A percentile compares a stretch with the other conserved stretches of the same genome.
Evolutionary conservation across 2,797 vertebrate genomes (phyloP).

Genomic region (Garrulus glandarius): DNA sequence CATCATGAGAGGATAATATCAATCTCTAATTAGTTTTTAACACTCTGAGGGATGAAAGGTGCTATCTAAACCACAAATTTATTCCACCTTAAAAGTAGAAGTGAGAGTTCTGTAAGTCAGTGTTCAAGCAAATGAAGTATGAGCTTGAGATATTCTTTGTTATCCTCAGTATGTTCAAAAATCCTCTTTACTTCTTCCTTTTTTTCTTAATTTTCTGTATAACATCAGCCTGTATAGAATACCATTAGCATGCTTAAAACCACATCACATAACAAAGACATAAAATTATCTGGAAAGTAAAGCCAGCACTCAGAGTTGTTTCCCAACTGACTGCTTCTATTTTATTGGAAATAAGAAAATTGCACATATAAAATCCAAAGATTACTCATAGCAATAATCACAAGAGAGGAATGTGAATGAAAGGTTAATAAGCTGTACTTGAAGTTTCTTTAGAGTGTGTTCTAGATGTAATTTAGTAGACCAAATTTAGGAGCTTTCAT

Average conservation of each 20-base stretch:
- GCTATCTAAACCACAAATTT: background rate
- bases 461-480: background rate
- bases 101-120: background rate
- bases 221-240: background rate
- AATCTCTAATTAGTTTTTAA: slow-evolving; percentile 11
- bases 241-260: background rate
- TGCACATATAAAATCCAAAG: background rate
- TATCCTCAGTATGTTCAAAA: background rate
- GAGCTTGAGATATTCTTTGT: background rate
- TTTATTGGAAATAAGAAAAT: background rate
- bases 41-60: background rate
- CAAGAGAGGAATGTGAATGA: background rate
- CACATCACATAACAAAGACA: background rate
- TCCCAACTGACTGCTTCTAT: background rate
- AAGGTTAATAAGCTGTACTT: slow-evolving; percentile 6
- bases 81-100: background rate
- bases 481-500: background rate
- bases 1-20: background rate
- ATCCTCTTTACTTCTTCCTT: background rate
- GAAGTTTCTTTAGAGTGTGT: background rate
- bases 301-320: background rate
- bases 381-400: background rate
- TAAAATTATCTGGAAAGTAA: background rate
- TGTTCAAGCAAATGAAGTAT: background rate
- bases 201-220: background rate